Percentiles rank a stretch among this genome's conserved stretches.
Evolutionary conservation across 2,113 vertebrate species (phyloP).

Genomic region (Anseranas semipalmata): DNA sequence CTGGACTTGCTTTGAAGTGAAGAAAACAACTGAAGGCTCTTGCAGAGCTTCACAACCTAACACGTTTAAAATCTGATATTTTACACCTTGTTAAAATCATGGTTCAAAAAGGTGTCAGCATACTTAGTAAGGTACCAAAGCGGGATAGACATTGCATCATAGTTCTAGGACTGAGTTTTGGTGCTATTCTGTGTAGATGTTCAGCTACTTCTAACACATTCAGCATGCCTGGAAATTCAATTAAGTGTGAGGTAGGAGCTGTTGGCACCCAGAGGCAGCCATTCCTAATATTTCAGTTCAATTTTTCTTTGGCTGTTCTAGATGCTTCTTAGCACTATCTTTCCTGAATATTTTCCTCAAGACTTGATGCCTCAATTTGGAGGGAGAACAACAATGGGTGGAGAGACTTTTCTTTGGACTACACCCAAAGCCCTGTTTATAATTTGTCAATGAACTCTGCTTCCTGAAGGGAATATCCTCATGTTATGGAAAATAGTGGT

Average conservation of each 20-base stretch:
- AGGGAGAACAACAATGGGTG: background rate
- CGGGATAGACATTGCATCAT: background rate
- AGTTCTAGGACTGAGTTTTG: background rate
- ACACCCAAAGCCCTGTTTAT: background rate
- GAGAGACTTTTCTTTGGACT: background rate
- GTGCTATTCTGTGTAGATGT: background rate
- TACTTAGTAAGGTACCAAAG: background rate
- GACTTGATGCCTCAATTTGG: background rate
- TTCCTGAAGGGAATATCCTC: background rate
- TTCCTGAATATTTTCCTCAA: background rate
- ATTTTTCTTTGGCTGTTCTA: background rate
- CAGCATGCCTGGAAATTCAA: background rate
- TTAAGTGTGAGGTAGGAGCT: background rate
- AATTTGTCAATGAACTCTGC: background rate
- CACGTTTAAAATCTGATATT: background rate
- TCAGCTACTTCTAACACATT: background rate
- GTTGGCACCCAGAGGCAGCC: background rate
- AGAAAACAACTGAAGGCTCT: background rate
- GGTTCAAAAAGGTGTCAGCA: background rate
- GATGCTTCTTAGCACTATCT: background rate
- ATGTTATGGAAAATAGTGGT: background rate
- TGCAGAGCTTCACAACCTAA: background rate
- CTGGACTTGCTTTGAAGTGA: background rate
- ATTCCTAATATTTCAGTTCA: background rate
- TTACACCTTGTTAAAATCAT: background rate